Conservation (phyloP, 2,797 vertebrate species). For the Heliangelus exortis region DNA sequence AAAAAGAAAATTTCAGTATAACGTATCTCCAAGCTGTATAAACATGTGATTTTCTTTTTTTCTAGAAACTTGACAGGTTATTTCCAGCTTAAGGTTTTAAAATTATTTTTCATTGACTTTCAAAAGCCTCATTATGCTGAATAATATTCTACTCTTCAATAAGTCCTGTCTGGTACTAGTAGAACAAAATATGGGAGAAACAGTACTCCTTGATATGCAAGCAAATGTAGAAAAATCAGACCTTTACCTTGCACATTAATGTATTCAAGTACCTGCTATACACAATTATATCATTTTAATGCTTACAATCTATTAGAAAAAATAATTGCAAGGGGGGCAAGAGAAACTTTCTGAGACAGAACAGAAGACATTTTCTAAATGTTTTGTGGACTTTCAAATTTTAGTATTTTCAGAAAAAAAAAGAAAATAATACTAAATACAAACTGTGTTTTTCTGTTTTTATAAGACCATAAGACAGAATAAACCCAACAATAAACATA, state of each 20-base stretch:
- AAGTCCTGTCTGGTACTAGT: neutral
- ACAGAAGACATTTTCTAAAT: neutral
- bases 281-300: neutral
- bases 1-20: neutral
- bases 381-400: neutral
- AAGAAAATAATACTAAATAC: neutral
- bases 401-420: neutral
- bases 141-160: neutral
- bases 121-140: neutral
- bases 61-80: neutral
- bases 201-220: neutral
- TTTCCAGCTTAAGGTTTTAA: neutral
- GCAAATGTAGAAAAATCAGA: neutral
- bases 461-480: neutral
- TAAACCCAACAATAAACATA: neutral
- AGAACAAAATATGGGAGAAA: neutral
- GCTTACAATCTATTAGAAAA: neutral
- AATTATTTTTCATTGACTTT: neutral
- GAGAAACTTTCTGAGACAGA: neutral
- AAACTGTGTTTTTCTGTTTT: fast-evolving
- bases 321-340: neutral
- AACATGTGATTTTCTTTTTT: neutral
- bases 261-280: neutral
- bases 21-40: neutral
- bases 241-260: neutral